A percentile compares a stretch with the other conserved stretches of the same genome.
Evolutionary conservation across 2,113 vertebrate species (phyloP).

Genomic region (Eulemur rufifrons): DNA sequence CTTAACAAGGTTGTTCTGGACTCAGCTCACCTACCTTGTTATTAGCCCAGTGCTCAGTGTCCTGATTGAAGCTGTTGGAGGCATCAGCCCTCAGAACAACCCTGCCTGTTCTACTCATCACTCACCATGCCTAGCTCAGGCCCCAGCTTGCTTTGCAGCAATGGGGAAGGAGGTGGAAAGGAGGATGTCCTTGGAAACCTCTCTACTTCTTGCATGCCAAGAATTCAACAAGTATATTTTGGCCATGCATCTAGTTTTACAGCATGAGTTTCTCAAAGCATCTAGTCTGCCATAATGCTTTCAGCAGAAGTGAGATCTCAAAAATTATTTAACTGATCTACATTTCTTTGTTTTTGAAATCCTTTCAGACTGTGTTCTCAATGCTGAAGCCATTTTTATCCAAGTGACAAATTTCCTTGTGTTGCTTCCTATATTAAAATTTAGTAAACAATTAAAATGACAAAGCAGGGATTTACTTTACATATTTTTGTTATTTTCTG

Average conservation of each 20-base stretch:
- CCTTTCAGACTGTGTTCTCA: neutral
- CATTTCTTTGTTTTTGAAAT: constrained; percentile 28
- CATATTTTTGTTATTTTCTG: constrained; percentile 36
- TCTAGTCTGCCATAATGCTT: neutral
- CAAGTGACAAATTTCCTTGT: neutral
- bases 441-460: constrained; percentile 8
- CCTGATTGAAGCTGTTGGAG: neutral
- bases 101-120: neutral
- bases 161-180: neutral
- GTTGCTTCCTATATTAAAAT: constrained; percentile 14
- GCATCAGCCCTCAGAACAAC: neutral
- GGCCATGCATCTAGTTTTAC: neutral
- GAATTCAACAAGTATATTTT: neutral
- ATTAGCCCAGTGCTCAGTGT: neutral
- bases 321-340: neutral
- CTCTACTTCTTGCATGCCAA: neutral
- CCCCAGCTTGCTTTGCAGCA: neutral
- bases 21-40: neutral
- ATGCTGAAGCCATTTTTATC: neutral
- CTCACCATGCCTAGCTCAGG: neutral
- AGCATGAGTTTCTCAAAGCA: neutral
- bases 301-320: neutral
- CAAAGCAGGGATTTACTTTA: neutral
- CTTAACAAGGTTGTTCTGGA: neutral
- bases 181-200: neutral